These are phyloP conservation scores for Pristiophorus japonicus DNA, from an alignment of 2,113 vertebrate genomes.

Conservation along the genomic window DNA sequence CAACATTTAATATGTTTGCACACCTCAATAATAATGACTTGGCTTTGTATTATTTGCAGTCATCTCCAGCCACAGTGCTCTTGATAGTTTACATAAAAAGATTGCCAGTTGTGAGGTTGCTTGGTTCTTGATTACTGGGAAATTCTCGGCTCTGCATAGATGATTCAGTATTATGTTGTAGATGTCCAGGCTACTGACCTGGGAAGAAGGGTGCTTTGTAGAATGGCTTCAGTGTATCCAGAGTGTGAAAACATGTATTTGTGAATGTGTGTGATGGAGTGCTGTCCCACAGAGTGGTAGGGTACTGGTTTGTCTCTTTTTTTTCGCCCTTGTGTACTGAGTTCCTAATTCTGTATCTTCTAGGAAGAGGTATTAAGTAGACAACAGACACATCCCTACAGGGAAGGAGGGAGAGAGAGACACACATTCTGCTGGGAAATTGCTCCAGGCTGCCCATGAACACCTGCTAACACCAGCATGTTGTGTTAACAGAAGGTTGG, in stretches of 20 bases:
- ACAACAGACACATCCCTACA: neutral
- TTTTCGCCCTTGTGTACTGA: neutral
- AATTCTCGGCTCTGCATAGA: neutral
- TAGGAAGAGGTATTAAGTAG: neutral
- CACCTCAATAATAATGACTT: neutral
- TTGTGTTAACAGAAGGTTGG: neutral
- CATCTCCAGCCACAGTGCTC: neutral
- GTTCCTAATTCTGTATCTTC: neutral
- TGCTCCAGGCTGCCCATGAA: neutral
- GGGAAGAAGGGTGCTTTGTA: neutral
- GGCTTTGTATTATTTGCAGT: neutral
- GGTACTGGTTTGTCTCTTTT: neutral
- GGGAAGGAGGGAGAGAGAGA: neutral
- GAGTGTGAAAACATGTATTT: neutral
- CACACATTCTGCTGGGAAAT: constrained; percentile 12
- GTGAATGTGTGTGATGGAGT: neutral
- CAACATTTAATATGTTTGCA: neutral
- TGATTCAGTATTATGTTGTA: neutral
- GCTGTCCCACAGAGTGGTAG: neutral
- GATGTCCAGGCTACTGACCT: neutral
- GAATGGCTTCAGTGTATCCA: neutral
- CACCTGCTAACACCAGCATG: neutral
- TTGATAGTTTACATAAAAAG: neutral
- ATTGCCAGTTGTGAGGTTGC: neutral
- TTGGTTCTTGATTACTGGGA: neutral